A percentile compares a stretch with the other conserved stretches of the same genome.
phyloP scores from a whole-genome alignment of 2,888 invertebrate genomes.

The Ethmia dodecea region DNA sequence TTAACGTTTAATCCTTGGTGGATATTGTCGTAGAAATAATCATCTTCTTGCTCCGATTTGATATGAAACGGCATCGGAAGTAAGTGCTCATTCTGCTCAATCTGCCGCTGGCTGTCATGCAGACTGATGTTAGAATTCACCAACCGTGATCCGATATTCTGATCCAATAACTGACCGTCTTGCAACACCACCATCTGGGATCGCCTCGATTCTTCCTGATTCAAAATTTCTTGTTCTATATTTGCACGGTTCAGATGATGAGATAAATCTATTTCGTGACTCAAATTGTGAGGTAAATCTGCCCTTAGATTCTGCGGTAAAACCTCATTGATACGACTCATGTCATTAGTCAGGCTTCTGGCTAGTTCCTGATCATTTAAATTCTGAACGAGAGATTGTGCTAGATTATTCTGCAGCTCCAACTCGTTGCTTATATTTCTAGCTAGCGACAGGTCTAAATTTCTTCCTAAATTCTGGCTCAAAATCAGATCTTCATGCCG shows the following conservation, averaged over 20 bases:
- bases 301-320: slow-evolving; percentile 32
- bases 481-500: slow-evolving; percentile 29
- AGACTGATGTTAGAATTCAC: slow-evolving; percentile 17
- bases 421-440: slow-evolving; percentile 29
- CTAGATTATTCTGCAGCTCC: slow-evolving; percentile 26
- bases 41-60: slow-evolving; percentile 63
- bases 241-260: slow-evolving; percentile 44
- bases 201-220: slow-evolving; percentile 27
- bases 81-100: slow-evolving; percentile 40
- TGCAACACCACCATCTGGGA: slow-evolving; percentile 23
- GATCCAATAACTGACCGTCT: slow-evolving; percentile 26
- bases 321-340: slow-evolving; percentile 34
- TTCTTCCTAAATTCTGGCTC: slow-evolving; percentile 29
- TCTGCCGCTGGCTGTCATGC: slow-evolving; percentile 28
- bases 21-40: slow-evolving; percentile 61
- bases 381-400: slow-evolving; percentile 23
- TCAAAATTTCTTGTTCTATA: slow-evolving; percentile 36
- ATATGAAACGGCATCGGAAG: slow-evolving; percentile 60
- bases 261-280: slow-evolving; percentile 44
- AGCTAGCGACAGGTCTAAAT: slow-evolving; percentile 34
- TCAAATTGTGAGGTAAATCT: slow-evolving; percentile 37
- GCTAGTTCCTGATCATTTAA: slow-evolving; percentile 24
- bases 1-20: slow-evolving; percentile 38
- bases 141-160: slow-evolving; percentile 25
- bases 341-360: slow-evolving; percentile 22